Evolutionary conservation across 2,797 vertebrate species (phyloP).

Genomic region (Gymnothorax javanicus): DNA sequence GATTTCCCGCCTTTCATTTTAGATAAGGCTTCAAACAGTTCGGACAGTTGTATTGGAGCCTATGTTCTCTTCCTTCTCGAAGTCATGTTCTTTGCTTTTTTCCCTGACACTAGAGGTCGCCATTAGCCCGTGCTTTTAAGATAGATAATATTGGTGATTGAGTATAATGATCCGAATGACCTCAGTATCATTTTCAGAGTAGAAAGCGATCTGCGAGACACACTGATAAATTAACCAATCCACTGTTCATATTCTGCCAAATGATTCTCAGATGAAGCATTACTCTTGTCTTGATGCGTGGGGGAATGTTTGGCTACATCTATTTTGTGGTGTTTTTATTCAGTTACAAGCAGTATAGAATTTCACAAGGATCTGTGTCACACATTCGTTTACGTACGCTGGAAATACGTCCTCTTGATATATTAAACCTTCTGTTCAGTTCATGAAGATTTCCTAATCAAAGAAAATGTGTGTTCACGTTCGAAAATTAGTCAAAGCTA

Average conservation of each 20-base stretch:
- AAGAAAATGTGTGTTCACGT: too few species aligned
- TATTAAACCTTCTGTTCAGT: too few species aligned
- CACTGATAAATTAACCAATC: not conserved
- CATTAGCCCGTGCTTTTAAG: not conserved
- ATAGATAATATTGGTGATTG: not conserved
- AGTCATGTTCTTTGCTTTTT: not conserved
- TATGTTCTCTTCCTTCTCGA: too few species aligned
- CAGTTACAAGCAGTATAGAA: not conserved
- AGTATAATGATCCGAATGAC: not conserved
- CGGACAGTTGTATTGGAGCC: too few species aligned
- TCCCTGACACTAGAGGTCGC: slow-evolving; percentile 4
- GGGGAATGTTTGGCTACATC: not conserved
- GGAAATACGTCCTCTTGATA: too few species aligned
- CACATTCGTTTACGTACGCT: not conserved
- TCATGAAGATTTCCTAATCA: too few species aligned
- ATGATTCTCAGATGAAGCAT: not conserved
- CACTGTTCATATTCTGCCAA: too few species aligned
- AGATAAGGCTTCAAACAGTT: too few species aligned
- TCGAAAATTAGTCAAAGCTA: too few species aligned
- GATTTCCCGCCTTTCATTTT: too few species aligned
- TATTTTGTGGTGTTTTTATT: not conserved
- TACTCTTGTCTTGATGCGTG: not conserved
- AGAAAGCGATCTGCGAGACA: not conserved
- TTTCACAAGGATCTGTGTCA: not conserved
- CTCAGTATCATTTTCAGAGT: not conserved